phyloP scores from a whole-genome alignment of 2,113 vertebrate genomes.

The Redunca redunca region DNA sequence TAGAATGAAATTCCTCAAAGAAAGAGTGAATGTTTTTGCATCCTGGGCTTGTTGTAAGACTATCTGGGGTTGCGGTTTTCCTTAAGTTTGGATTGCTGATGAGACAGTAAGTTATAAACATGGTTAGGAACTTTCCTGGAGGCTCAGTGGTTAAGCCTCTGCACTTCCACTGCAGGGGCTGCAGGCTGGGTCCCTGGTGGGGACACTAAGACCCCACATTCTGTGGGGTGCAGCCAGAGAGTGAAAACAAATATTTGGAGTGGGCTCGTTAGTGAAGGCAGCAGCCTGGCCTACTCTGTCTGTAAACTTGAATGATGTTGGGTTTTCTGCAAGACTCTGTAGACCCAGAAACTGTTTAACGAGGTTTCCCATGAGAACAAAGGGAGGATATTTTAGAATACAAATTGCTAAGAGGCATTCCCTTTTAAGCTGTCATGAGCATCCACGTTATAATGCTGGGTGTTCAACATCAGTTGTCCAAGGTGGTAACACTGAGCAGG shows the following conservation, averaged over 20 bases:
- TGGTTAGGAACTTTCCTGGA: not conserved
- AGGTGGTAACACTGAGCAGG: conserved; percentile 7
- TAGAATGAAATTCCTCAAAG: not conserved
- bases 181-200: not conserved
- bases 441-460: not conserved
- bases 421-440: not conserved
- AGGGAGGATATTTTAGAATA: not conserved
- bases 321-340: not conserved
- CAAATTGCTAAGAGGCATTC: not conserved
- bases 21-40: not conserved
- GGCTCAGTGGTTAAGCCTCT: not conserved
- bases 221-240: not conserved
- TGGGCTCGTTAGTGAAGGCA: not conserved
- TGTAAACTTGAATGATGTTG: not conserved
- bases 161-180: no score
- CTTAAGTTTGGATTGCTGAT: conserved; percentile 1
- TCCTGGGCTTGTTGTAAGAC: not conserved
- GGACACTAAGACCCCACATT: not conserved
- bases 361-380: not conserved
- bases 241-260: not conserved
- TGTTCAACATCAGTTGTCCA: not conserved
- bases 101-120: not conserved
- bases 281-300: not conserved
- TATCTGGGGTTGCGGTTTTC: not conserved
- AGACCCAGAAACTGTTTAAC: not conserved